phyloP scores from a whole-genome alignment of 2,797 vertebrate genomes.

The Xenops minutus region DNA sequence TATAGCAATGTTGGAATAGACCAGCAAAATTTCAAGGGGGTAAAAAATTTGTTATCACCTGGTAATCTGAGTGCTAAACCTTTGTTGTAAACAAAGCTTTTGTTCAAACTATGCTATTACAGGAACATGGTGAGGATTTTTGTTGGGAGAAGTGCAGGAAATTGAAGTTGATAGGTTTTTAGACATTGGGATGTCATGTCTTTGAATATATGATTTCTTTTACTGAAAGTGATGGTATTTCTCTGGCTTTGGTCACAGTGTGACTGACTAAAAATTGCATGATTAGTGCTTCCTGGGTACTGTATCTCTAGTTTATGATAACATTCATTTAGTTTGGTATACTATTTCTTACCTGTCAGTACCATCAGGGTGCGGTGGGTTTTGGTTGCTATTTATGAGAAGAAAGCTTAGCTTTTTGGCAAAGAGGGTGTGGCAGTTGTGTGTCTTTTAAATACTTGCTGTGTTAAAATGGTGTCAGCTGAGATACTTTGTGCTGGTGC shows the following conservation, averaged over 20 bases:
- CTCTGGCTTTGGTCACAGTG: neutral
- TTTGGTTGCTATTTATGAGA: neutral
- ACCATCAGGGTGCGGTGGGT: fast-evolving
- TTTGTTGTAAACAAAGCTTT: neutral
- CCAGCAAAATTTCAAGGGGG: neutral
- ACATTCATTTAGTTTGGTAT: neutral
- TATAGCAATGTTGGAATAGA: fast-evolving
- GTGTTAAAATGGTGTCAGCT: neutral
- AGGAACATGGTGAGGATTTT: neutral
- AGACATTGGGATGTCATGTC: neutral
- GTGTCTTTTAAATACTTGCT: neutral
- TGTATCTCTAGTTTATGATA: neutral
- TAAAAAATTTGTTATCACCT: neutral
- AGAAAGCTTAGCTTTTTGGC: neutral
- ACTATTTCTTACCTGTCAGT: neutral
- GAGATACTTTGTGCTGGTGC: neutral
- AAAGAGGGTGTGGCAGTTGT: neutral
- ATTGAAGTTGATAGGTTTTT: neutral
- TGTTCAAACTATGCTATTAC: neutral
- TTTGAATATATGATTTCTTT: neutral
- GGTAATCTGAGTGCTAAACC: neutral
- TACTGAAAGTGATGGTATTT: neutral
- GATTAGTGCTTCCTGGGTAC: neutral
- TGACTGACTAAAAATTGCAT: neutral
- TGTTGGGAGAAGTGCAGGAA: neutral